Evolutionary conservation across 2,888 invertebrate species (phyloP), one percentile per base, ranked within the genome.

Genomic region (Stenodera caucasica): DNA sequence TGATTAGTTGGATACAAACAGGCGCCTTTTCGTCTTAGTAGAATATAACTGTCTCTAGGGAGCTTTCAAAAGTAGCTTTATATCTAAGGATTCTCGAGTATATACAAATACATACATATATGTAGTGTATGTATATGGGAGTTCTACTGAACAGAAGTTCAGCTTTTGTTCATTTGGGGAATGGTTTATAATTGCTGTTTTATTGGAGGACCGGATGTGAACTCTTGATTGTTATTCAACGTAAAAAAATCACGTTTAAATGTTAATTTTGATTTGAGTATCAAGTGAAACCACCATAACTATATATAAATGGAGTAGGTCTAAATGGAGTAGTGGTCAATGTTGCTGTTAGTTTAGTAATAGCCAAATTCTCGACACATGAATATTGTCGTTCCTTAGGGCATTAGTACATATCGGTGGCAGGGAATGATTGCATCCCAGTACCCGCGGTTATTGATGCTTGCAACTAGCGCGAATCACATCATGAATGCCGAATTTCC

Each of bases 401-500:
- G 75, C 64, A 75, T 75, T 72, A 68, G 72, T 72, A 75, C 74
- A 70, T 71, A 75, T 73, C 70, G 69, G 68, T 71, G 67, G 72
- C 67, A 68, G 67, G 69, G 70, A 72, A 67, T 73, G 74, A 73
- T 71, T 74, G 71, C 73, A 72, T 72, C 70, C 63, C 58, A 58
- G 45, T 58, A 63, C 55, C 67, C 69, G 65, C 72, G 73, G 75
- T 75, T 77, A 77, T 77, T 77, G 77, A 77, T 77, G 77, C 74
- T 70, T 66, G 72, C 73, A 75, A 75, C 75, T 75, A 74, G 72
- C 74, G 73, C 72, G 75, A 76, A 76, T 76, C 76, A 77, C 75
- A 76, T 75, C 76, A 77, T 77, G 77, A 76, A 77, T 77, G 76
- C 75, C 70, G 74, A 75, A 77, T 77, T 77, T 77, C 77, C 77